Percentiles rank a stretch among this genome's conserved stretches.
Conservation (phyloP, 1,140 invertebrate species). For the Plutomurus gul region DNA sequence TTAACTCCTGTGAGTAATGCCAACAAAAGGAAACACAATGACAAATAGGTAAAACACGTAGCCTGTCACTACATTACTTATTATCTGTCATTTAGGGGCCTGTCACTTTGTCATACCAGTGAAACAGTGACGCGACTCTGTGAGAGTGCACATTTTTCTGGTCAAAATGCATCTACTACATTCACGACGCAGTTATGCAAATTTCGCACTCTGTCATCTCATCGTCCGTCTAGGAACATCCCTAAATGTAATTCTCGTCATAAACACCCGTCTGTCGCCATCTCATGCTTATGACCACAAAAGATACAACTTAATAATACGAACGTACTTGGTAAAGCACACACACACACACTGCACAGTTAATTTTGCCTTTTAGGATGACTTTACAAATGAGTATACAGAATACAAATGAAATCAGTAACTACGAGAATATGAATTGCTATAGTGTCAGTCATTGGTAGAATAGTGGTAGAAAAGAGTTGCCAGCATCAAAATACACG, state of each 20-base stretch:
- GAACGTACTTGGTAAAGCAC: no score
- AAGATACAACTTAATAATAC: background rate
- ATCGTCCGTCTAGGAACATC: no score
- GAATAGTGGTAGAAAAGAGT: no score
- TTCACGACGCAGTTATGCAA: background rate
- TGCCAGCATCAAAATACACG: no score
- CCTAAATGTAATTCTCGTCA: background rate
- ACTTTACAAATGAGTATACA: no score
- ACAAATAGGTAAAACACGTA: background rate
- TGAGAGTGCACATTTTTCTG: background rate
- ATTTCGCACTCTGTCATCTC: background rate
- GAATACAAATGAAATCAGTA: no score
- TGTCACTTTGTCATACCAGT: background rate
- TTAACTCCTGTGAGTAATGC: conserved; percentile 44
- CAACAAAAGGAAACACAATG: conserved; percentile 11
- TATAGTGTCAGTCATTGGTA: no score
- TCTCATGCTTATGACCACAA: background rate
- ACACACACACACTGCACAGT: no score
- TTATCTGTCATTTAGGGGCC: background rate
- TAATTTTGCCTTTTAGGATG: no score
- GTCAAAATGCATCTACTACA: background rate
- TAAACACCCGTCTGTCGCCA: background rate
- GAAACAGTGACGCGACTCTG: background rate
- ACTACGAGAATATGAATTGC: no score
- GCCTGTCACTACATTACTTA: background rate